Evolutionary conservation across 2,113 vertebrate genomes (phyloP).

Genomic region (Ammodytes dubius): DNA sequence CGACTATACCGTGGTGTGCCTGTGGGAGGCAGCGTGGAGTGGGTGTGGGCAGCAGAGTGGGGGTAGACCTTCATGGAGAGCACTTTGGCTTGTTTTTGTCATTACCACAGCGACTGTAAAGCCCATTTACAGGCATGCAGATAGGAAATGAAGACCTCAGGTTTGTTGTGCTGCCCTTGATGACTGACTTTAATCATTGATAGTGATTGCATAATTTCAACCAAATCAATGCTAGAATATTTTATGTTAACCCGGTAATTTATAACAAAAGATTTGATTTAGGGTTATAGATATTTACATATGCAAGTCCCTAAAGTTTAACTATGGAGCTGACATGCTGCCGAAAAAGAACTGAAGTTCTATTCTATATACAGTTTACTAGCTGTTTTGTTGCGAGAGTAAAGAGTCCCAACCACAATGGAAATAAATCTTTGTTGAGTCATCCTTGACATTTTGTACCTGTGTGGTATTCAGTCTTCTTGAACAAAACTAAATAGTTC

Average conservation of each 20-base stretch:
- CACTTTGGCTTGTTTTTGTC: conserved; percentile 69
- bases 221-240: not conserved
- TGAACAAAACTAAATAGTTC: not conserved
- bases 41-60: conserved; percentile 60
- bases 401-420: not conserved
- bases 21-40: conserved; percentile 48
- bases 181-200: conserved; percentile 15
- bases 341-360: not conserved
- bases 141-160: conserved; percentile 37
- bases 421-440: not conserved
- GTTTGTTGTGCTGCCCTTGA: conserved; percentile 30
- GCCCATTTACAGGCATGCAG: conserved; percentile 45
- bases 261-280: conserved; percentile 7
- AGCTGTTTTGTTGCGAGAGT: not conserved
- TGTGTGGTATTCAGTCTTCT: not conserved
- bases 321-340: not conserved
- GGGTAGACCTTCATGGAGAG: conserved; percentile 59
- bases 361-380: not conserved
- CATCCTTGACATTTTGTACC: conserved; percentile 9
- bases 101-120: conserved; percentile 32
- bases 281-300: not conserved
- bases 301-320: not conserved
- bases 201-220: not conserved
- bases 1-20: conserved; percentile 22
- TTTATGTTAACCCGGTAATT: not conserved